Base-by-base conservation (phyloP, 1,140 invertebrate genomes). In the Drosophila varians region DNA sequence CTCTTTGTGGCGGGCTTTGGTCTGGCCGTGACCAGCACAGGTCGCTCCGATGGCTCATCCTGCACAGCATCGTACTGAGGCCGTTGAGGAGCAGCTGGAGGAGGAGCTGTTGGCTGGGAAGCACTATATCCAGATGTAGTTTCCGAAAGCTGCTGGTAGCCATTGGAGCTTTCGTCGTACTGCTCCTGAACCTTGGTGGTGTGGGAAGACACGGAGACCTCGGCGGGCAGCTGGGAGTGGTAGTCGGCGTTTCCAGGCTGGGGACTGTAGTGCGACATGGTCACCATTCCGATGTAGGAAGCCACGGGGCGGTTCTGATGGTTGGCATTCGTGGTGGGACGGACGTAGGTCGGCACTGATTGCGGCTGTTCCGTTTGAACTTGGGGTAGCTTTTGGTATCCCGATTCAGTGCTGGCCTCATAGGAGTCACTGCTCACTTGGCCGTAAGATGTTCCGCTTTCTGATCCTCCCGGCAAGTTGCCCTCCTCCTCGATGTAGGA, bases 191-290 rank as follows among this genome's bases (percentile, higher is more conserved):
- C 82, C 38, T 90, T 90, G 42, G 89, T 90, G 25, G 89, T 89
- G 34, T 90, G 80, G 36, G 89, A 90, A 14, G 89, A 90, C 1
- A 90, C 84, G 2, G 89, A 83, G 0, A 90, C 84, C 43, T 90
- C 89, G 5, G 78, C 61, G 1, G 89, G 89, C 36, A 90, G 19
- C 6, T 69, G 62, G 2, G 71, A 64, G 4, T 71, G 47, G 11
- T 48, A 55, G n/a, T 48, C 25, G 19, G 11, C 26, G 21, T 34
- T 38, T 38, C 42, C 38, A 0, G 43, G 12, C 14, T 65, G 66
- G 0, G 62, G 74, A 12, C 62, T 86, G 53, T 90, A 90, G 40
- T 78, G 74, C 31, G 90, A 83, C 69, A 84, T 82, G 34, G 89
- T 90, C 4, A 90, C 80, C 69, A 90, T 84, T 18, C 89, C 89